A percentile compares a stretch with the other conserved stretches of the same genome.
Evolutionary conservation across 2,797 vertebrate species (phyloP).

Genomic region (Pelochelys cantorii): DNA sequence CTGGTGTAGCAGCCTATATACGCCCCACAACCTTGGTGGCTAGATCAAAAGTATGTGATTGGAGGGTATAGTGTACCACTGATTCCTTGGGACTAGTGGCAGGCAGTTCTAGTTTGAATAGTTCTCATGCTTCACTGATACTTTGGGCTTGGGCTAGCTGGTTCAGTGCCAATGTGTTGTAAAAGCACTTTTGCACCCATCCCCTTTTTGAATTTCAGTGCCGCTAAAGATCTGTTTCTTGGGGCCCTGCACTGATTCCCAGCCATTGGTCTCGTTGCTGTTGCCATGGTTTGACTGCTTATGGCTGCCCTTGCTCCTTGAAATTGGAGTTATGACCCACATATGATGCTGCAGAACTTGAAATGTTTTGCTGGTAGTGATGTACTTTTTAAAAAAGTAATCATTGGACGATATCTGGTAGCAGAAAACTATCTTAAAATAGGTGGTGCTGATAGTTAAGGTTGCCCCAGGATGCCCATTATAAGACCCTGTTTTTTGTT

Average conservation of each 20-base stretch:
- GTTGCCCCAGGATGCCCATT: background rate
- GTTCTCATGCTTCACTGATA: background rate
- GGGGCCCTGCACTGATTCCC: background rate
- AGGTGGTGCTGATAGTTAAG: background rate
- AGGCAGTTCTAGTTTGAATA: no score
- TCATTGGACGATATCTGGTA: background rate
- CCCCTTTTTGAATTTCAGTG: background rate
- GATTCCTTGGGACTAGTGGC: background rate
- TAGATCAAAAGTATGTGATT: background rate
- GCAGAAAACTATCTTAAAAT: background rate
- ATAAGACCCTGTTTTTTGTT: background rate
- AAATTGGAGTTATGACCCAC: background rate
- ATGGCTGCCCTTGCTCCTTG: background rate
- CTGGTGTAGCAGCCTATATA: fast-evolving
- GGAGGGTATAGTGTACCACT: fast-evolving
- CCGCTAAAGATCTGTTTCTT: background rate
- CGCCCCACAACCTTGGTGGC: background rate
- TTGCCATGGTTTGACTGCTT: background rate
- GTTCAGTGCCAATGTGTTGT: background rate
- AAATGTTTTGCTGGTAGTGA: background rate
- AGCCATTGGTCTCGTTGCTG: background rate
- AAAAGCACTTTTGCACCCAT: background rate
- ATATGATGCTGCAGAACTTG: background rate
- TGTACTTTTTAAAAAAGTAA: background rate
- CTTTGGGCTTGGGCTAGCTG: no score